Evolutionary conservation across 2,888 invertebrate genomes (phyloP), one percentile per base, ranked within the genome.

Genomic region (Nomada ruficornis): DNA sequence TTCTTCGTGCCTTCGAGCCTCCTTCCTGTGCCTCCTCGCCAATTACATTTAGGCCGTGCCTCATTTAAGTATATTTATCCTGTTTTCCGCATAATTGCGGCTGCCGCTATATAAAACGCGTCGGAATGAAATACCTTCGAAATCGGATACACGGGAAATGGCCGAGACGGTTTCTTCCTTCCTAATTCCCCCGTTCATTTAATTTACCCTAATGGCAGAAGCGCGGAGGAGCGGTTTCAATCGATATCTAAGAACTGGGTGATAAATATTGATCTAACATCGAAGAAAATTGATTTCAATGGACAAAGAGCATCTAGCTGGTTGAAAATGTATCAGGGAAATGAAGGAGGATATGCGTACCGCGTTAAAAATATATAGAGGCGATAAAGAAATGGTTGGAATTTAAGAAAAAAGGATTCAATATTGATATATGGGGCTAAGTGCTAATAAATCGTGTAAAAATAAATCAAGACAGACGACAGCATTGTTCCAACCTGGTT

Each of bases 1-100:
- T 79, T 52, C 68, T 26, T 73, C 81, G 36, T 72, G 57, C 50
- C 72, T 47, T 42, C 47, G 54, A 62, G n/a, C 67, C 69, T 29
- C 67, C 50, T 70, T 68, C 78, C 71, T 54, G 44, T 44, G 26
- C 54, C 65, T 55, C 68, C 59, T 65, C 72, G 77, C 71, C 78
- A 78, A 82, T 78, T 78, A 69, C 82, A 80, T 75, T 86, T 77
- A 80, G 73, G 71, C 73, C 60, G 77, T 77, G 59, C 54, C 81
- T 65, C 67, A 47, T 76, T 83, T 64, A 69, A 78, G 63, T 72
- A 75, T 63, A 75, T 78, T 74, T 75, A 77, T 74, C 74, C 68
- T 29, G 67, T 82, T 82, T 82, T 69, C 68, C 77, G 67, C 71
- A 62, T 73, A 81, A 81, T 81, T 77, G 81, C 75, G 57, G 42